These are phyloP conservation scores for Psophia crepitans DNA, from an alignment of 2,113 vertebrate genomes.

Conservation along the genomic window DNA sequence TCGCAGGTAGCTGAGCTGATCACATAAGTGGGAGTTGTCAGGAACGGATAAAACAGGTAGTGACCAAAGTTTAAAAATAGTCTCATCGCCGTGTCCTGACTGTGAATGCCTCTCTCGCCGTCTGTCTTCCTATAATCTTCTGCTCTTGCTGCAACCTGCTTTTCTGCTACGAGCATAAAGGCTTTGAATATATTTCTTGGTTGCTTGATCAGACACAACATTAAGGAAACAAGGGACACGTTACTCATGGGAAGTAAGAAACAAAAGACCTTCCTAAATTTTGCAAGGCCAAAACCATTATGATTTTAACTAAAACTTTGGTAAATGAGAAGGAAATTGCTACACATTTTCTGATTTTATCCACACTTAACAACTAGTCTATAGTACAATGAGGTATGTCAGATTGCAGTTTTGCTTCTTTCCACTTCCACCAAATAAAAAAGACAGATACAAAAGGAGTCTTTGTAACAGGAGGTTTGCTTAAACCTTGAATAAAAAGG, in stretches of 20 bases:
- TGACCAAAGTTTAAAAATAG: not conserved
- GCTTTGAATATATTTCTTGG: not conserved
- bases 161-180: not conserved
- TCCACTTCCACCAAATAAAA: not conserved
- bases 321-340: not conserved
- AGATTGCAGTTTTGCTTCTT: not conserved
- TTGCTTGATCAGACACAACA: not conserved
- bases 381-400: not conserved
- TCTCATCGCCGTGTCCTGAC: not conserved
- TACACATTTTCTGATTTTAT: not conserved
- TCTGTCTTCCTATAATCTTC: not conserved
- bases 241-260: not conserved
- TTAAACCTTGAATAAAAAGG: not conserved
- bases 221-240: accelerated
- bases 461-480: not conserved
- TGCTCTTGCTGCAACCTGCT: not conserved
- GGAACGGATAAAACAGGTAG: not conserved
- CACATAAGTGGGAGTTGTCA: not conserved
- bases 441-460: not conserved
- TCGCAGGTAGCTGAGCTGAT: not conserved
- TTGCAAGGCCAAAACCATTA: not conserved
- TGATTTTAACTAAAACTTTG: not conserved
- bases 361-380: not conserved
- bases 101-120: not conserved
- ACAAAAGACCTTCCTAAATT: not conserved